Evolutionary conservation across 2,888 invertebrate species (phyloP), one percentile per base, ranked within the genome.

Genomic region (Macropis europaea): DNA sequence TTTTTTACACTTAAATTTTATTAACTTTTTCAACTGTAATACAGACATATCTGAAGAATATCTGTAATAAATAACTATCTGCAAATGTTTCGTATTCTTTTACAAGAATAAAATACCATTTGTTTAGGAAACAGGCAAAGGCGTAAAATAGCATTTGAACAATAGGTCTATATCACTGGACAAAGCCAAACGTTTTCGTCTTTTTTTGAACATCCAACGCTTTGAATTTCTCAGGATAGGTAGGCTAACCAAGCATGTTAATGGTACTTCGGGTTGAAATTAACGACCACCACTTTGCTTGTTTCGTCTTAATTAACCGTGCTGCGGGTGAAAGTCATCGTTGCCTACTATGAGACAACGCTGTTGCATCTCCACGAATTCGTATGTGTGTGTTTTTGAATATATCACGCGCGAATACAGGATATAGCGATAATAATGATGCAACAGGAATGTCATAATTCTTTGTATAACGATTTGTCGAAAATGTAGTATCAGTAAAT

Each of bases 251-350:
- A 15, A 17, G 13, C 3, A 24, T 4, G 28, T 19, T 30, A 13
- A 7, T 1, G 47, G 47, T 5, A 6, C 2, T 47, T 9, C 13
- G 42, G 32, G 36, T 11, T 34, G 19, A 34, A 19, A 38, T 38
- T 53, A 54, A 54, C 22, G 28, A 30, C 17, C 28, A 28, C 28
- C 54, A 54, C 28, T 54, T 30, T 54, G 54, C 19, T 42, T 30
- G 54, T 9, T 40, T n/a, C 54, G 40, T 54, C 54, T 54, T 42
- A 54, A 54, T 54, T 54, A 54, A 54, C 26, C 42, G 42, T 19
- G 54, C 42, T 54, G 28, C 54, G 42, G 54, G 43, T 43, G 26
- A 52, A 45, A 43, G 34, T 45, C 47, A 47, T 11, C 6, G 19
- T n/a, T 30, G 32, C 22, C 52, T 26, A 34, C 9, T 17, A 19